Evolutionary conservation across 2,113 vertebrate genomes (phyloP).

Genomic region (Shinisaurus crocodilurus): DNA sequence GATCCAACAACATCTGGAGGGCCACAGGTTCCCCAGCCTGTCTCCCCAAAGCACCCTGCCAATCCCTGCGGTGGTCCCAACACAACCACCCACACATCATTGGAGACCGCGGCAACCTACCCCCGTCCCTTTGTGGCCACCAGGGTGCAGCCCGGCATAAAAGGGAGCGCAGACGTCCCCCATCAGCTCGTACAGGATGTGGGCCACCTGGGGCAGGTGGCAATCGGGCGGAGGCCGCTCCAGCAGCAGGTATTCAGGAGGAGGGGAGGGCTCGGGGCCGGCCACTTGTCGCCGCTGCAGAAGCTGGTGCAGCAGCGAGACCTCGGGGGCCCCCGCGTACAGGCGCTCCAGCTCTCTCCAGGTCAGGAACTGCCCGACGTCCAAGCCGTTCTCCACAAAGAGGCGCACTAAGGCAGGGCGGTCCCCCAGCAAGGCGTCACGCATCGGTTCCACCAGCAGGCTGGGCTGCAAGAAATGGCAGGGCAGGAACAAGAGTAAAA

Average conservation of each 20-base stretch:
- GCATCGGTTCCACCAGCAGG: slow-evolving; percentile 86
- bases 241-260: background rate
- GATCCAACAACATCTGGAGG: no score
- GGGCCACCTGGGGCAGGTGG: slow-evolving; percentile 75
- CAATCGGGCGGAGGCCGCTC: slow-evolving; percentile 4
- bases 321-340: slow-evolving; percentile 77
- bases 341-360: slow-evolving; percentile 80
- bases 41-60: background rate
- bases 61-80: background rate
- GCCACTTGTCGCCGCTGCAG: slow-evolving; percentile 75
- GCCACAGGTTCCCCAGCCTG: no score
- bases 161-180: slow-evolving; percentile 83
- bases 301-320: slow-evolving; percentile 73
- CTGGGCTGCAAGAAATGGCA: slow-evolving; percentile 42
- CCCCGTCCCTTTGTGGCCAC: slow-evolving; percentile 18
- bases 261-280: background rate
- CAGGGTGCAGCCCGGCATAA: slow-evolving; percentile 61
- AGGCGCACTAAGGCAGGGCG: slow-evolving; percentile 87
- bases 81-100: background rate
- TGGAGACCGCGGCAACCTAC: no score
- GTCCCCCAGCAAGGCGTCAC: slow-evolving; percentile 85
- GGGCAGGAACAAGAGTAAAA: background rate
- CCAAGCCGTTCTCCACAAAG: slow-evolving; percentile 86
- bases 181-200: slow-evolving; percentile 80
- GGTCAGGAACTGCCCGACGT: slow-evolving; percentile 84